phyloP scores from a whole-genome alignment of 2,888 invertebrate genomes.

The Leptinotarsa peninsularis region DNA sequence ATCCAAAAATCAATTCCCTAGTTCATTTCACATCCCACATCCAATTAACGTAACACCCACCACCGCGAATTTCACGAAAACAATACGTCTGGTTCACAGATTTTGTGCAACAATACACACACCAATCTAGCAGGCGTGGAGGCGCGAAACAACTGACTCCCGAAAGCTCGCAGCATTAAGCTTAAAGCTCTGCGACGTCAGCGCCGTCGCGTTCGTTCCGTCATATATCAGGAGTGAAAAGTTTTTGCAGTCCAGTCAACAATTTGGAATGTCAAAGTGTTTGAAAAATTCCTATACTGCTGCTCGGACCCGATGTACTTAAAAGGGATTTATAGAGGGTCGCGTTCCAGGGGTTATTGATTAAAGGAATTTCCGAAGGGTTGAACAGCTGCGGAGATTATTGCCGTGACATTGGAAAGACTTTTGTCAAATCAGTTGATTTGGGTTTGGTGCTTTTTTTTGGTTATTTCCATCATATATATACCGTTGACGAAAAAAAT shows the following conservation, averaged over 20 bases:
- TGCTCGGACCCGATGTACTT: constrained; percentile 28
- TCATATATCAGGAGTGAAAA: constrained; percentile 58
- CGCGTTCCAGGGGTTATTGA: constrained; percentile 27
- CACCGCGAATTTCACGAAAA: constrained; percentile 11
- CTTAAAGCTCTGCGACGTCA: constrained; percentile 37
- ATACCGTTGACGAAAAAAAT: too few relatives aligned
- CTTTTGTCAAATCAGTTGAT: constrained; percentile 3
- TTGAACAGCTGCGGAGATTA: constrained; percentile 14
- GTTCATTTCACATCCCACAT: neutral
- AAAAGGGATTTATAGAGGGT: constrained; percentile 33
- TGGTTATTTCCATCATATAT: neutral
- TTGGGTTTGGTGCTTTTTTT: neutral
- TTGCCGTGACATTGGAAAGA: constrained; percentile 6
- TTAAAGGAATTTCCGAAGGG: constrained; percentile 25
- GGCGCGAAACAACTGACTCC: constrained; percentile 48
- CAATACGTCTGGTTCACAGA: constrained; percentile 20
- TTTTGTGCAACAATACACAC: constrained; percentile 16
- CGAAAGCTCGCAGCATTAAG: constrained; percentile 43
- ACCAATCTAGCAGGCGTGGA: constrained; percentile 18
- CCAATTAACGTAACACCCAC: constrained; percentile 4
- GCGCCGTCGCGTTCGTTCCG: constrained; percentile 59
- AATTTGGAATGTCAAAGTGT: constrained; percentile 60
- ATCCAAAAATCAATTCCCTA: neutral
- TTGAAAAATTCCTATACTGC: constrained; percentile 37
- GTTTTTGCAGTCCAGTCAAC: constrained; percentile 62